Conservation (phyloP, 2,113 vertebrate species). For the Bubalus kerabau region DNA sequence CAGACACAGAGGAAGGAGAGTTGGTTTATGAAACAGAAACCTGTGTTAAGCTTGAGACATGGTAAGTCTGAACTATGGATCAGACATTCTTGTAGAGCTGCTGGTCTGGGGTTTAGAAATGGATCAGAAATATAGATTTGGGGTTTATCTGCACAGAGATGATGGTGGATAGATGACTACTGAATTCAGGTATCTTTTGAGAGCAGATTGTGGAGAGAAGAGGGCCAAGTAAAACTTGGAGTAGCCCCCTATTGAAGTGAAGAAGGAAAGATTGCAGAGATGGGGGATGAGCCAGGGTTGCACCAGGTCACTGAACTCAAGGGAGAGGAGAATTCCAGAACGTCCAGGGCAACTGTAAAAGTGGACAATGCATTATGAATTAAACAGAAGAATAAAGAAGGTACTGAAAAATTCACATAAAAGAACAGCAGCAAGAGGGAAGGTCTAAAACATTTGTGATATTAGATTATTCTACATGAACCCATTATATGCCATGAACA, state of each 20-base stretch:
- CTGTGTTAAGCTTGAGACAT: not conserved
- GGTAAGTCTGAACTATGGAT: not conserved
- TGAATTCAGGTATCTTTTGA: not conserved
- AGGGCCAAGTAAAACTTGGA: not conserved
- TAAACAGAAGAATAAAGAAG: not conserved
- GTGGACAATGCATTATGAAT: not conserved
- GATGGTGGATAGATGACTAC: not conserved
- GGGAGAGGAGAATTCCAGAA: not conserved
- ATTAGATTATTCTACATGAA: not conserved
- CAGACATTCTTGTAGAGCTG: not conserved
- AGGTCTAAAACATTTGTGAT: not conserved
- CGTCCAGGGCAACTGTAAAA: not conserved
- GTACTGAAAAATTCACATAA: not conserved
- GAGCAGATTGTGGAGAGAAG: not conserved
- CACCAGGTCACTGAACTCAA: not conserved
- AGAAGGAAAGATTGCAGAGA: not conserved
- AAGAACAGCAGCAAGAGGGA: not conserved
- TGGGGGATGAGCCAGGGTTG: too few species aligned
- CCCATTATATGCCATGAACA: not conserved
- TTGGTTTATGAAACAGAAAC: not conserved
- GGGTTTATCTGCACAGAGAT: not conserved
- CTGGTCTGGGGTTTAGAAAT: not conserved
- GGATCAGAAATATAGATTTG: not conserved
- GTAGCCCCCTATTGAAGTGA: fast-evolving
- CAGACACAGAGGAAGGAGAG: not conserved